Evolutionary conservation across 2,797 vertebrate genomes (phyloP).

Genomic region (Tiaroga cobitis): DNA sequence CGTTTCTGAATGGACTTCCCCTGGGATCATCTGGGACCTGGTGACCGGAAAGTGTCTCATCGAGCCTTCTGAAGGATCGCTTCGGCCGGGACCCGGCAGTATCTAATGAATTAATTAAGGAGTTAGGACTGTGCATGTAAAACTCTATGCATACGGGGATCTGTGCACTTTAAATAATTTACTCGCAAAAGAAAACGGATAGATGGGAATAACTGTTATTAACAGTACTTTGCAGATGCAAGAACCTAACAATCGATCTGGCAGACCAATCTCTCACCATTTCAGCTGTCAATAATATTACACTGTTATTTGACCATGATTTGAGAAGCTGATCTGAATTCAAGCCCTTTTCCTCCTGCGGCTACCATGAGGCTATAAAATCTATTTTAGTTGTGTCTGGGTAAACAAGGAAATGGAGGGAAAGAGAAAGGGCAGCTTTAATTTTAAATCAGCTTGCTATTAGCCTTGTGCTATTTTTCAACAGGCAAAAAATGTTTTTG

Average conservation of each 20-base stretch:
- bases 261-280: not conserved
- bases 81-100: not conserved
- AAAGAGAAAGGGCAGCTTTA: slow-evolving; percentile 4
- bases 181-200: slow-evolving; percentile 3
- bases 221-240: not conserved
- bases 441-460: slow-evolving; percentile 27
- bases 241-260: not conserved
- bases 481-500: not conserved
- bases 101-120: slow-evolving; percentile 57
- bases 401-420: slow-evolving; percentile 26
- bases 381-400: slow-evolving; percentile 21
- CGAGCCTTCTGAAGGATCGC: slow-evolving; percentile 1
- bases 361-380: slow-evolving; percentile 23
- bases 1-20: not conserved
- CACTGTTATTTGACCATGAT: slow-evolving; percentile 32
- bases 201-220: not conserved
- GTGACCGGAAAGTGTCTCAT: not conserved
- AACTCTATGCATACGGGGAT: slow-evolving; percentile 43
- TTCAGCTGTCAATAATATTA: slow-evolving; percentile 5
- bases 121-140: slow-evolving; percentile 49
- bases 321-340: slow-evolving; percentile 33
- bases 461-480: slow-evolving; percentile 13
- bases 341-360: slow-evolving; percentile 28
- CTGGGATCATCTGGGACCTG: slow-evolving; percentile 21
- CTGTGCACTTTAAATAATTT: slow-evolving; percentile 12